Evolutionary conservation across 2,113 vertebrate genomes (phyloP), one percentile per base, ranked within the genome.

Genomic region (Apus apus): DNA sequence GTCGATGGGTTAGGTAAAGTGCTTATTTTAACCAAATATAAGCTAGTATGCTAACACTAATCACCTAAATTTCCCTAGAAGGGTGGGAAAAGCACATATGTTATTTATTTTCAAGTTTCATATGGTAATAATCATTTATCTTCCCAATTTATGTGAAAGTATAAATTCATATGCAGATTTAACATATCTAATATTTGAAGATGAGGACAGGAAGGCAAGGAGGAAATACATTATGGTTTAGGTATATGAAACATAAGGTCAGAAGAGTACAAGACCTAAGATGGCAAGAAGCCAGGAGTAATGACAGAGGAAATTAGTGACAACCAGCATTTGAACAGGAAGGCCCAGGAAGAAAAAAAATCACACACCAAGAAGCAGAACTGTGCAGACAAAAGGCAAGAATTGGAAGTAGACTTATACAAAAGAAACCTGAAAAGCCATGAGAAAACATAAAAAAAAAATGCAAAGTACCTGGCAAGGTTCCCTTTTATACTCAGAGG

Each of bases 11-110:
- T 95, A 94, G 85, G 88, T 91, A 80, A 95, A 95, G 80, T 77
- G 60, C 70, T 95, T 96, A 78, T 87, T 94, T 95, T 92, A 95
- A 89, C 73, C 73, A 95, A 95, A 78, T 78, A 93, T 36, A 93
- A 90, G 32, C 18, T 78, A 72, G 48, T 32, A 26, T 62, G 82
- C 78, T 94, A 83, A 68, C 50, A 75, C 70, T 94, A 91, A 85
- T 81, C 87, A 68, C 92, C 85, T 89, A 94, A 34, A 81, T 78
- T 87, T 85, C 73, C 36, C 89, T 85, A 34, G 34, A 68, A 89
- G 74, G 70, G 77, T 91, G 92, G 70, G 74, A 91, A 87, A 82
- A 85, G 36, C 27, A 90, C 72, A 85, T 76, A 34, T 92, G 84
- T 93, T 89, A 81, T 84, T 75, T 91, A 93, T 95, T 90, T 90